Conservation (phyloP, 2,797 vertebrate genomes). For the Bradypodion pumilum region DNA sequence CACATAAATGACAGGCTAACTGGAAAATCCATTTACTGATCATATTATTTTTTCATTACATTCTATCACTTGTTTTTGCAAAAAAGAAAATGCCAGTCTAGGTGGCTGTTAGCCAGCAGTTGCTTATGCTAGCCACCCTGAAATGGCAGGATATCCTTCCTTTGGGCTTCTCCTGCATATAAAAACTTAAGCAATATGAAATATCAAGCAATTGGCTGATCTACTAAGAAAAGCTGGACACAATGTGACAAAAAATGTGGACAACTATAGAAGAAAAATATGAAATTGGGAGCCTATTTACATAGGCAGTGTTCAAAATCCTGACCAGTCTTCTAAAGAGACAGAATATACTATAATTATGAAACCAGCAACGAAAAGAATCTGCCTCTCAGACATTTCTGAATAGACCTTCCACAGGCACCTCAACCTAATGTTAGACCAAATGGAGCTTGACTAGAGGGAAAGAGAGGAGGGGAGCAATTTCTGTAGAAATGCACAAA, state of each 20-base stretch:
- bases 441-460: background rate
- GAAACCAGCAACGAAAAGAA: background rate
- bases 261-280: background rate
- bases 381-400: background rate
- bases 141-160: too few relatives aligned
- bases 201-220: background rate
- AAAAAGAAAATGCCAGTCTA: too few relatives aligned
- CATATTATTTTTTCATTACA: background rate
- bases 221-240: background rate
- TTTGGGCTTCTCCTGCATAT: too few relatives aligned
- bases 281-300: background rate
- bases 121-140: too few relatives aligned
- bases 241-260: background rate
- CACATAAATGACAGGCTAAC: background rate
- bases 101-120: too few relatives aligned
- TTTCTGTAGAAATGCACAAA: background rate
- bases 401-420: background rate
- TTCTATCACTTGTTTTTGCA: too few relatives aligned
- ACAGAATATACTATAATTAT: background rate
- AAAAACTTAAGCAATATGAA: background rate
- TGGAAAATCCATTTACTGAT: background rate
- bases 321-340: too few relatives aligned
- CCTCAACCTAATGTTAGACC: background rate
- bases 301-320: background rate
- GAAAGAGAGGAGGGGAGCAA: background rate